Evolutionary conservation across 1,140 invertebrate genomes (phyloP).

Genomic region (Drosophila punjabiensis): DNA sequence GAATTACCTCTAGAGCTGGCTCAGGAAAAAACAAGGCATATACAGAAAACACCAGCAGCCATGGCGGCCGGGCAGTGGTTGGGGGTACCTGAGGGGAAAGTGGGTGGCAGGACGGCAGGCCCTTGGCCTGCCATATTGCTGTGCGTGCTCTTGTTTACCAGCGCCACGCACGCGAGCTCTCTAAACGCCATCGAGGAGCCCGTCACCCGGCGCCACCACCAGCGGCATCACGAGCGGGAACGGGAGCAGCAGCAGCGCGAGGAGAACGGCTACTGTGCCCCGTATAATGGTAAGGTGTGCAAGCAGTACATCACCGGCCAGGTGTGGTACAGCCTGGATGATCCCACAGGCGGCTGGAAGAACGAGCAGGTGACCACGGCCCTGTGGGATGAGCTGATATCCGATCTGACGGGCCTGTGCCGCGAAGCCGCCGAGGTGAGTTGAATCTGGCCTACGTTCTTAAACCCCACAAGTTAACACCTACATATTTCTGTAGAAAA

Average conservation of each 20-base stretch:
- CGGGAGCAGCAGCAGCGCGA: constrained; percentile 40
- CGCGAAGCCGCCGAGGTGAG: constrained; percentile 92
- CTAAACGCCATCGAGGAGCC: constrained; percentile 69
- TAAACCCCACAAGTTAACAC: background rate
- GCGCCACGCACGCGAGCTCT: constrained; percentile 57
- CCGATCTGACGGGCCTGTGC: constrained; percentile 92
- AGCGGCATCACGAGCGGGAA: constrained; percentile 61
- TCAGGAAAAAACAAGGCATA: constrained; percentile 34
- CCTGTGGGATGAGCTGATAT: constrained; percentile 94
- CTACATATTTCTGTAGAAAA: constrained; percentile 87
- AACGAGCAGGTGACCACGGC: constrained; percentile 94
- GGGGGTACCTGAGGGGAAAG: constrained; percentile 23
- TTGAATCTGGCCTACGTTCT: background rate
- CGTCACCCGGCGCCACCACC: constrained; percentile 66
- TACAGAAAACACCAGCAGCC: constrained; percentile 59
- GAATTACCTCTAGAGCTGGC: constrained; percentile 10
- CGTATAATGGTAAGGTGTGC: constrained; percentile 95
- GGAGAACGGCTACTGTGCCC: constrained; percentile 91
- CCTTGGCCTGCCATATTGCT: constrained; percentile 40
- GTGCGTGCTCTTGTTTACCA: constrained; percentile 74
- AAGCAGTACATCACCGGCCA: constrained; percentile 91
- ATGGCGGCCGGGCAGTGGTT: constrained; percentile 52
- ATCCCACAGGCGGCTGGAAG: constrained; percentile 89
- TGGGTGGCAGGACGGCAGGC: constrained; percentile 6
- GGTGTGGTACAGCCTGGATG: constrained; percentile 92